phyloP scores from a whole-genome alignment of 2,888 invertebrate genomes.

The Oegoconia quadripuncta region DNA sequence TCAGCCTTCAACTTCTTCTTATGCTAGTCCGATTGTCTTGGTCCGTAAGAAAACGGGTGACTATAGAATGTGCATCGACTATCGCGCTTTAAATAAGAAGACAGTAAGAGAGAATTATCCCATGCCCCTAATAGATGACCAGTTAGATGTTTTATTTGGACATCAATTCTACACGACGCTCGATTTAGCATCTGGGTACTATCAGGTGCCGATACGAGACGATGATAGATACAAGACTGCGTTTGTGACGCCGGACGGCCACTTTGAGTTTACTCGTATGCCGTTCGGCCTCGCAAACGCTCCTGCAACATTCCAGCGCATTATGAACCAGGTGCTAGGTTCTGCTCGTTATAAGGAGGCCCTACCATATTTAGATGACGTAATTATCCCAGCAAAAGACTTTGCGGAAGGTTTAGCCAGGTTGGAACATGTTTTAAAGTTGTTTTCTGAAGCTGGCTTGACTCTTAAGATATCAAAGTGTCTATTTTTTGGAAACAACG shows the following conservation, averaged over 20 bases:
- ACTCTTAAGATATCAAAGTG: constrained; percentile 24
- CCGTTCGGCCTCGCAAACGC: constrained; percentile 47
- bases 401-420: constrained; percentile 13
- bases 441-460: background rate
- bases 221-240: constrained; percentile 33
- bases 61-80: constrained; percentile 23
- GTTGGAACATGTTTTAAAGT: constrained; percentile 1
- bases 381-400: constrained; percentile 11
- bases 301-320: constrained; percentile 38
- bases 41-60: constrained; percentile 25
- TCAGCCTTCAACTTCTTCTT: constrained; percentile 21
- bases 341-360: constrained; percentile 15
- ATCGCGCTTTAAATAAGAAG: constrained; percentile 19
- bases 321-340: constrained; percentile 30
- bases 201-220: too few species aligned
- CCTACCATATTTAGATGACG: constrained; percentile 19
- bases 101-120: constrained; percentile 22
- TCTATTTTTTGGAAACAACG: constrained; percentile 18
- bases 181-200: constrained; percentile 22
- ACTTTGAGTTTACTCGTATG: constrained; percentile 43
- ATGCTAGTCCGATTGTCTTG: constrained; percentile 25
- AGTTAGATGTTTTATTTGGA: constrained; percentile 7
- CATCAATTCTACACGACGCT: constrained; percentile 14
- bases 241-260: constrained; percentile 42
- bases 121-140: constrained; percentile 7